Conservation (phyloP, 1,140 invertebrate genomes). For the Pogonognathellus flavescens region DNA sequence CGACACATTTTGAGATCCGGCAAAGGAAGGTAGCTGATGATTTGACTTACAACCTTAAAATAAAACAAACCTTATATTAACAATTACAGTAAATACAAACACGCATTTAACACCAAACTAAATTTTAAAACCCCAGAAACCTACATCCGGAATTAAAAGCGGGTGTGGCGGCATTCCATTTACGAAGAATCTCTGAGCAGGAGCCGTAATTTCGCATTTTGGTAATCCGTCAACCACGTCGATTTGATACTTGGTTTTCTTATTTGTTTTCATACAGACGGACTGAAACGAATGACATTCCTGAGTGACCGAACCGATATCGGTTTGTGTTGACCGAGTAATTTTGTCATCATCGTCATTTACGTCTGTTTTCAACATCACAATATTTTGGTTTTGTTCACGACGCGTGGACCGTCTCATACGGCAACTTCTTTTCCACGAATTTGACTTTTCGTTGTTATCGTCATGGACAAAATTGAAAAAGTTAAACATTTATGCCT, state of each 20-base stretch:
- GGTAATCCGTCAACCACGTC: not conserved
- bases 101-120: too few relatives aligned
- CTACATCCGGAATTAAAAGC: constrained; percentile 34
- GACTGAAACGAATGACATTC: constrained; percentile 33
- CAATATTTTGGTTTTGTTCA: not conserved
- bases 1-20: constrained; percentile 24
- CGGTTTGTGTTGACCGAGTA: constrained; percentile 14
- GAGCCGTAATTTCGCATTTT: not conserved
- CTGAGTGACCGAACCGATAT: not conserved
- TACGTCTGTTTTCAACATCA: not conserved
- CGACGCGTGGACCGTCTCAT: not conserved
- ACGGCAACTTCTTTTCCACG: not conserved
- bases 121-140: not conserved
- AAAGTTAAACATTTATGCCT: constrained; percentile 29
- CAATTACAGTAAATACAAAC: not conserved
- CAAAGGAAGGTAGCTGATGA: not conserved
- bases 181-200: not conserved
- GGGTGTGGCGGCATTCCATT: constrained; percentile 17
- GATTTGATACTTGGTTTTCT: constrained; percentile 12
- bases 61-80: not conserved
- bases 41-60: constrained; percentile 23
- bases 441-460: not conserved
- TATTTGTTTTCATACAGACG: constrained; percentile 17
- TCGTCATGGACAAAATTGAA: constrained; percentile 29
- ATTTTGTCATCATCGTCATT: not conserved